Evolutionary conservation across 23 tunicate genomes (phyloP).

Genomic region (Corella eumyota): DNA sequence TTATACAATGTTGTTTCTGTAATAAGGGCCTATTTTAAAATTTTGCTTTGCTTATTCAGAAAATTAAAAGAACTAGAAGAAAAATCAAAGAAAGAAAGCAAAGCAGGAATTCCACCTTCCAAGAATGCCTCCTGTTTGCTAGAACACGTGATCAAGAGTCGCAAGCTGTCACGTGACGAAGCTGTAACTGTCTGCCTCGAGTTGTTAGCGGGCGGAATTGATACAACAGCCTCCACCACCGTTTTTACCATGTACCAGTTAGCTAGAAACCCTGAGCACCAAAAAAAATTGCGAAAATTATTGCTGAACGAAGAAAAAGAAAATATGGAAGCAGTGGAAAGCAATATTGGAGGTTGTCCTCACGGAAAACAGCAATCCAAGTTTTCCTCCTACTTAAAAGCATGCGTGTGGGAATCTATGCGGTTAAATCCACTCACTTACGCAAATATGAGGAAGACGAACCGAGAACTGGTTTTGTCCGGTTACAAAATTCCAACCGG

Average conservation of each 20-base stretch:
- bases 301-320: conserved; percentile 27
- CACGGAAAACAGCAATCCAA: conserved; percentile 2
- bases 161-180: conserved; percentile 35
- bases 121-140: conserved; percentile 43
- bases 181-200: conserved; percentile 73
- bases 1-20: not conserved
- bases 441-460: conserved; percentile 80
- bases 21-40: not conserved
- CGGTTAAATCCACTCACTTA: conserved; percentile 78
- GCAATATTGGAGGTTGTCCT: not conserved
- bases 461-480: conserved; percentile 60
- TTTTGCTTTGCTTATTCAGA: conserved; percentile 12
- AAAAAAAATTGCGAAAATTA: conserved; percentile 47
- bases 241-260: conserved; percentile 69
- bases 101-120: not conserved
- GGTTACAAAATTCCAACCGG: conserved; percentile 81
- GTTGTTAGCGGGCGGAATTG: conserved; percentile 88
- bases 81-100: conserved; percentile 1
- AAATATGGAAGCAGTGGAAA: conserved; percentile 5
- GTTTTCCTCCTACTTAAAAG: conserved; percentile 61
- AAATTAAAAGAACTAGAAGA: conserved; percentile 39
- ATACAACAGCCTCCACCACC: conserved; percentile 73
- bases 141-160: conserved; percentile 51
- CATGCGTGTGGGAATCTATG: conserved; percentile 68
- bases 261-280: conserved; percentile 44